These are phyloP conservation scores for Gobionotothen gibberifrons DNA, from an alignment of 2,797 vertebrate genomes.

Conservation along the genomic window DNA sequence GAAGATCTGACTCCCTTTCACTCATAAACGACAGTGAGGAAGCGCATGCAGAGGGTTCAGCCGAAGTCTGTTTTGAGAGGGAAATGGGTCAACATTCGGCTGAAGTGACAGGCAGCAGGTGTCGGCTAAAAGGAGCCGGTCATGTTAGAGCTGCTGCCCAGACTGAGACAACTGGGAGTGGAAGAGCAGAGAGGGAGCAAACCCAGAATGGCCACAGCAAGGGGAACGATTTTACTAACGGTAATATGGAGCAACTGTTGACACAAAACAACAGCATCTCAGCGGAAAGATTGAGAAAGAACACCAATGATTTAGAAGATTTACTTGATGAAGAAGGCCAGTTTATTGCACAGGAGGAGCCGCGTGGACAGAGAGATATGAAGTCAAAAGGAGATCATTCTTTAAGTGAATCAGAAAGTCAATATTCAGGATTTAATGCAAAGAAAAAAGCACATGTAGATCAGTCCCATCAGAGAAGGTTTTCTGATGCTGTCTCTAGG, in stretches of 20 bases:
- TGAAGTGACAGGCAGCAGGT: conserved; percentile 78
- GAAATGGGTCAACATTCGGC: conserved; percentile 58
- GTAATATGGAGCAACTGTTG: conserved; percentile 5
- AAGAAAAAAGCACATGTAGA: conserved; percentile 23
- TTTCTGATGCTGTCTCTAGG: conserved; percentile 61
- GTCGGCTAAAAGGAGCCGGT: conserved; percentile 71
- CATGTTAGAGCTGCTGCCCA: conserved; percentile 50
- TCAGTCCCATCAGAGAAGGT: conserved; percentile 38
- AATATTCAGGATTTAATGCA: conserved; percentile 15
- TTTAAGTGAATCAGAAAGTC: conserved; percentile 27
- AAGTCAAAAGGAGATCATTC: conserved; percentile 17
- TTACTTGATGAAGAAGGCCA: not conserved
- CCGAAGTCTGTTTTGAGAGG: conserved; percentile 42
- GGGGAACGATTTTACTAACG: not conserved
- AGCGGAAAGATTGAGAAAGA: conserved; percentile 9
- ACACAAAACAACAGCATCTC: not conserved
- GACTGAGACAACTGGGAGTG: conserved; percentile 53
- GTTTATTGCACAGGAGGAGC: conserved; percentile 3
- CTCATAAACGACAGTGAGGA: conserved; percentile 8
- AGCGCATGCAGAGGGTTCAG: conserved; percentile 33
- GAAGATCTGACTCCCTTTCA: conserved; percentile 26
- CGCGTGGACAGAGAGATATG: not conserved
- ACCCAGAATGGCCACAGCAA: conserved; percentile 29
- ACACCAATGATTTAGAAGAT: conserved; percentile 16
- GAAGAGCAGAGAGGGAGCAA: conserved; percentile 40